These are phyloP conservation scores for Telmatochromis brichardi DNA, from an alignment of 2,113 vertebrate species.

Conservation along the genomic window DNA sequence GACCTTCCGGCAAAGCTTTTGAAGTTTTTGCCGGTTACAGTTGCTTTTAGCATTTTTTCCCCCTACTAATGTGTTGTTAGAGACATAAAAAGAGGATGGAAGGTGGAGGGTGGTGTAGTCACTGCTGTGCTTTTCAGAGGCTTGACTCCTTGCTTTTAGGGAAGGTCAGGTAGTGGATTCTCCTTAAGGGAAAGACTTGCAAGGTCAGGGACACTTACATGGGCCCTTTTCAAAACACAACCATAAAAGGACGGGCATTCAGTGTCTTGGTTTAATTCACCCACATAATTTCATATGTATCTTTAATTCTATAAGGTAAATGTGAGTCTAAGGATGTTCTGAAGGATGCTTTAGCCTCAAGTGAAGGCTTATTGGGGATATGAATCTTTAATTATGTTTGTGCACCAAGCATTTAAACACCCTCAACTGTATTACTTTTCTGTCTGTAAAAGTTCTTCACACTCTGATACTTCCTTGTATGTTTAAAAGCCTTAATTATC, in stretches of 20 bases:
- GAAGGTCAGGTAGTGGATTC: slow-evolving; percentile 12
- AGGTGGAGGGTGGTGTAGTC: background rate
- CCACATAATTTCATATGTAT: background rate
- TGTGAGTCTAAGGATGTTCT: background rate
- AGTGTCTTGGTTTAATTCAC: background rate
- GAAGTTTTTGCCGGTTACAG: slow-evolving; percentile 62
- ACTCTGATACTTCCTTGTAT: background rate
- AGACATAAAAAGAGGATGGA: slow-evolving; percentile 38
- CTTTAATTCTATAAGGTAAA: background rate
- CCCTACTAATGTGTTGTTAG: slow-evolving; percentile 33
- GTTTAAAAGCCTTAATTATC: background rate
- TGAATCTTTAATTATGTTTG: background rate
- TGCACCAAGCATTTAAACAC: background rate
- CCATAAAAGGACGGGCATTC: background rate
- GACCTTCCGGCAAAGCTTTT: slow-evolving; percentile 61
- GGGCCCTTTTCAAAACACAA: background rate
- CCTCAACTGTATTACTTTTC: too few species aligned
- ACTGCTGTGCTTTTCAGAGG: slow-evolving; percentile 4
- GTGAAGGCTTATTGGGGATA: background rate
- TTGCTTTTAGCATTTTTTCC: slow-evolving; percentile 52
- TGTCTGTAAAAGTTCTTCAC: background rate
- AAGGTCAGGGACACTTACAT: background rate
- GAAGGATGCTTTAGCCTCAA: background rate
- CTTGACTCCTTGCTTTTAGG: background rate
- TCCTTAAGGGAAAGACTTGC: background rate